Evolutionary conservation across 2,888 invertebrate species (phyloP), one percentile per base, ranked within the genome.

Genomic region (Andrena trimmerana): DNA sequence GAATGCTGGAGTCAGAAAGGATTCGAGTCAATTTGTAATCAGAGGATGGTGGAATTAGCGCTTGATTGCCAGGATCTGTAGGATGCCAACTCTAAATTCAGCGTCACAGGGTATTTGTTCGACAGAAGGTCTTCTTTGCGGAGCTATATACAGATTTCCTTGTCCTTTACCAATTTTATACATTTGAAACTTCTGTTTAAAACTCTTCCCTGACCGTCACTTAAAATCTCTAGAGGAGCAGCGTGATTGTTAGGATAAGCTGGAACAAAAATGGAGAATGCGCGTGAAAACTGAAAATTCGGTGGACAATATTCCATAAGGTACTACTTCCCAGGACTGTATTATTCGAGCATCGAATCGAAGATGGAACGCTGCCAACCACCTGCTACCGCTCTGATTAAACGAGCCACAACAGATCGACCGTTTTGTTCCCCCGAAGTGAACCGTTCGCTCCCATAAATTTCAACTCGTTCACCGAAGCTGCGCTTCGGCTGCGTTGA

Each of bases 351-450:
- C 36, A 54, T 48, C 77, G 59, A 77, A 48, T 54, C 8, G 67
- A 57, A 68, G 57, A 68, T 60, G 84, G 81, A 76, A 84, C 73
- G 54, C 48, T 81, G 85, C 74, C 81, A 85, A 85, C 85, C 85
- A 85, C 85, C 85, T 85, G 85, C 85, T 81, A 81, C 74, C 68
- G 60, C 42, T 60, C 77, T 63, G 81, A 85, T 85, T 84, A 85
- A 84, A 85, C 85, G 71, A 74, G 36, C 78, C 78, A 71, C 81
- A 78, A 85, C 85, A 81, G 73, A 85, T 84, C 85, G 81, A 78
- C 85, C 73, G 81, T 78, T 74, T 71, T 67, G 73, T 68, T 80
- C 70, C 70, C 52, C 33, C 16, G 67, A 33, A 62, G 63, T 29
- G 54, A 36, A 63, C 76, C 57, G 54, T 60, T 57, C 76, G 27